A percentile compares a stretch with the other conserved stretches of the same genome.
phyloP scores from a whole-genome alignment of 2,888 invertebrate genomes.

The Xanthia togata region DNA sequence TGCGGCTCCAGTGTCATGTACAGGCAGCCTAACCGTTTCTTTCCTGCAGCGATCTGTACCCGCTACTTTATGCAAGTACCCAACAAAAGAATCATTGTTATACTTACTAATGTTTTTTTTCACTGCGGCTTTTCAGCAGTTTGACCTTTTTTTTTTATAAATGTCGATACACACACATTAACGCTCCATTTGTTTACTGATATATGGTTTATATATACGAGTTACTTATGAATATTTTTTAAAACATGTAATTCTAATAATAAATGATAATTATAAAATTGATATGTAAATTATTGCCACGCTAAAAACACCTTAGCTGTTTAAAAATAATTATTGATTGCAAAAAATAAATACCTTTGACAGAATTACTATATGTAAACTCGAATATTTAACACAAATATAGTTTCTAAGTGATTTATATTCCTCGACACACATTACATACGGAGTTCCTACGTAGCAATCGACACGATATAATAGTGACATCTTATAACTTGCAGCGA shows the following conservation, averaged over 20 bases:
- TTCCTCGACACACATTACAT: background rate
- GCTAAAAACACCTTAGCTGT: background rate
- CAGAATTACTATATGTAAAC: background rate
- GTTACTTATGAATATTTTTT: background rate
- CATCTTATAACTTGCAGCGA: background rate
- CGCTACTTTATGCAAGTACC: background rate
- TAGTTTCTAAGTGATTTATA: background rate
- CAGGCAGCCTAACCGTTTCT: background rate
- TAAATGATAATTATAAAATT: background rate
- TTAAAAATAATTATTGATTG: constrained; percentile 3
- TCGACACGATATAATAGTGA: constrained; percentile 14
- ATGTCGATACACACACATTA: background rate
- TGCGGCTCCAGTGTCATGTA: too few relatives aligned
- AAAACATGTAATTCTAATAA: background rate
- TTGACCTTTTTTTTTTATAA: background rate
- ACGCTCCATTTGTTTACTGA: constrained; percentile 20
- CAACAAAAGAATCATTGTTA: background rate
- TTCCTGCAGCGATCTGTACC: background rate
- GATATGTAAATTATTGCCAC: background rate
- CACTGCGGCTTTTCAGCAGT: too few relatives aligned
- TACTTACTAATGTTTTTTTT: background rate
- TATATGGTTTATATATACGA: background rate
- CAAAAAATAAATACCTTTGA: constrained; percentile 5
- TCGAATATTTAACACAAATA: constrained; percentile 16
- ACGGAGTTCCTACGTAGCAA: background rate